Evolutionary conservation across 1,140 invertebrate species (phyloP), one percentile per base, ranked within the genome.

Genomic region (Drosophila saltans): DNA sequence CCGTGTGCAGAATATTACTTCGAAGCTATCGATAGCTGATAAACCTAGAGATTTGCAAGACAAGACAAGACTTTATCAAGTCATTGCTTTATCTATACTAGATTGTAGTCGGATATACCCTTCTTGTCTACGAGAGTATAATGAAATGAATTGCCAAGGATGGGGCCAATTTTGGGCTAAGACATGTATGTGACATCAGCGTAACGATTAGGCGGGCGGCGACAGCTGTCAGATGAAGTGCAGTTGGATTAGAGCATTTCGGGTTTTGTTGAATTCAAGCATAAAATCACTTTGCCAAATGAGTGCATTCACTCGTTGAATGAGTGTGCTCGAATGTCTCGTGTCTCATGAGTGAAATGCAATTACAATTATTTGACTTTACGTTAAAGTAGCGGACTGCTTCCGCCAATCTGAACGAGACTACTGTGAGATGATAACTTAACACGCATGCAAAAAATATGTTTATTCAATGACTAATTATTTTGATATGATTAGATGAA

Each of bases 211-310:
- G 11, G 41, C 41, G 45, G 45, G 45, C 8, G 45, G 45, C 45
- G 45, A 26, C 45, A 52, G 45, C 45, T 52, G 45, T 52, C 45
- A 52, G 45, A 52, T 11, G 16, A 24, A 52, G 24, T 52, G 45
- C 45, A 52, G 11, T 40, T 40, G 39, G 39, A 40, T 11, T 40
- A 11, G 39, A 11, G 39, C 39, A 40, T 11, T 52, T 24, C n/a
- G 3, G 45, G 2, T 24, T 52, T 52, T 9, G 45, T 21, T 36
- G 33, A 36, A 52, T 26, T 52, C 45, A 52, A 52, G 45, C 45
- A 26, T 26, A 8, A 10, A 52, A 52, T 26, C 21, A 24, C 24
- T 52, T 21, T 8, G 9, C 21, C 45, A 52, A 52, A 52, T 52
- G 21, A 52, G n/a, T 52, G 45, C 45, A 52, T 26, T 52, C 45